phyloP scores from a whole-genome alignment of 2,113 vertebrate genomes.

The Ahaetulla prasina region DNA sequence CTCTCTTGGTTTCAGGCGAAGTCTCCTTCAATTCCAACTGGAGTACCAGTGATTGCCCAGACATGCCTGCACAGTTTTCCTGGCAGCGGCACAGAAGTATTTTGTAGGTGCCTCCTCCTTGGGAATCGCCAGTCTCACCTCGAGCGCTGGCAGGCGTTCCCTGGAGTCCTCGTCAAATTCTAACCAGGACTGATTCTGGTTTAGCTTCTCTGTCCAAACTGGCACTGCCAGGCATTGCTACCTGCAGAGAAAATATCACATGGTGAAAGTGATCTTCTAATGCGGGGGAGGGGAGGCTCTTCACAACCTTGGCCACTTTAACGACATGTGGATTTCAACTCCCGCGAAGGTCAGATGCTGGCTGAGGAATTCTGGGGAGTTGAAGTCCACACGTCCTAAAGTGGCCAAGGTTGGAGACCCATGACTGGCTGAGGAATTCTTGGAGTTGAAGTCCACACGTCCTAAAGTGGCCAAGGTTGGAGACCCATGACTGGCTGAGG shows the following conservation, averaged over 20 bases:
- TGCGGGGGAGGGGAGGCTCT: not conserved
- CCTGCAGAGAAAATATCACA: not conserved
- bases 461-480: too few species aligned
- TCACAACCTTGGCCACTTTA: not conserved
- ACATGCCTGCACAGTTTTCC: not conserved
- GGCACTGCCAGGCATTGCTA: not conserved
- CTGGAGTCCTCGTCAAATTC: not conserved
- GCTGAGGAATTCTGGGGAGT: not conserved
- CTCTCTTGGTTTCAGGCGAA: not conserved
- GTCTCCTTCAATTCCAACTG: not conserved
- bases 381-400: not conserved
- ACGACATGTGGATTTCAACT: not conserved
- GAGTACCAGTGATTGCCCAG: not conserved
- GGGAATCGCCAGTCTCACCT: not conserved
- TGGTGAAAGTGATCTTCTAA: not conserved
- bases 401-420: not conserved
- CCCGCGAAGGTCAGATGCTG: not conserved
- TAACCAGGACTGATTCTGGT: not conserved
- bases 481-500: too few species aligned
- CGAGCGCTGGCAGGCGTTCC: not conserved
- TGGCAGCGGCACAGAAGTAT: not conserved
- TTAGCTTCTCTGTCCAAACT: not conserved
- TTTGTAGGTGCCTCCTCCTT: not conserved
- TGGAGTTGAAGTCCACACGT: too few species aligned
- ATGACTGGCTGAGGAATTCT: too few species aligned